phyloP scores from a whole-genome alignment of 2,113 vertebrate genomes.

The Stictonetta naevosa region DNA sequence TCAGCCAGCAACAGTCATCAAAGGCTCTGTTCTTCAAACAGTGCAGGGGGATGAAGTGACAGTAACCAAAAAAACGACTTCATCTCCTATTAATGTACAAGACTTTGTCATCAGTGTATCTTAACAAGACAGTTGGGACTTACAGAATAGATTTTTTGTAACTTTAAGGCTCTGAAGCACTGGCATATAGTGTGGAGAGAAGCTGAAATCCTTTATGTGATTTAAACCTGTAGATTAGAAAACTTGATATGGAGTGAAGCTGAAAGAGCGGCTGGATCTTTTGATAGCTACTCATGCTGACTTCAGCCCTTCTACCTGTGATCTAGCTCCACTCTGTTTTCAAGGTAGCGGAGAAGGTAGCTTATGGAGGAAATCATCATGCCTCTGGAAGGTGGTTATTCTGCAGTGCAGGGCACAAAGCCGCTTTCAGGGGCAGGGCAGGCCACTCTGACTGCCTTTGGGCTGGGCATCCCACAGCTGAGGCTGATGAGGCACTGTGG shows the following conservation, averaged over 20 bases:
- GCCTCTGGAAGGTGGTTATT: neutral
- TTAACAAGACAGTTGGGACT: neutral
- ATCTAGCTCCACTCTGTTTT: neutral
- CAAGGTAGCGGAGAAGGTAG: neutral
- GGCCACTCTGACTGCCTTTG: fast-evolving
- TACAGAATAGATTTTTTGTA: neutral
- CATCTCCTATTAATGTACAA: neutral
- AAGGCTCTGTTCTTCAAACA: constrained; percentile 48
- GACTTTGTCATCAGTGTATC: neutral
- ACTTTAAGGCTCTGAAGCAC: neutral
- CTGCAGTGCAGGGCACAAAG: neutral
- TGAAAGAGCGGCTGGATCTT: neutral
- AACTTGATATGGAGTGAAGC: neutral
- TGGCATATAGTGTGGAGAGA: neutral
- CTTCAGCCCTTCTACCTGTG: neutral
- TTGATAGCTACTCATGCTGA: neutral
- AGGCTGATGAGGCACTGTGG: neutral
- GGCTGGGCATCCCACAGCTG: neutral
- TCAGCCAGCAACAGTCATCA: constrained; percentile 24
- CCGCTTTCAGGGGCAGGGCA: neutral
- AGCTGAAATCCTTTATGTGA: neutral
- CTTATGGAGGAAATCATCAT: neutral
- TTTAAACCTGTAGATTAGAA: neutral
- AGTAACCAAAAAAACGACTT: neutral
- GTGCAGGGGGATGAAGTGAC: neutral